Percentiles rank a stretch among this genome's conserved stretches.
These are phyloP conservation scores for Trichonephila clavata DNA, from an alignment of 1,140 invertebrate species.

Conservation along the genomic window DNA sequence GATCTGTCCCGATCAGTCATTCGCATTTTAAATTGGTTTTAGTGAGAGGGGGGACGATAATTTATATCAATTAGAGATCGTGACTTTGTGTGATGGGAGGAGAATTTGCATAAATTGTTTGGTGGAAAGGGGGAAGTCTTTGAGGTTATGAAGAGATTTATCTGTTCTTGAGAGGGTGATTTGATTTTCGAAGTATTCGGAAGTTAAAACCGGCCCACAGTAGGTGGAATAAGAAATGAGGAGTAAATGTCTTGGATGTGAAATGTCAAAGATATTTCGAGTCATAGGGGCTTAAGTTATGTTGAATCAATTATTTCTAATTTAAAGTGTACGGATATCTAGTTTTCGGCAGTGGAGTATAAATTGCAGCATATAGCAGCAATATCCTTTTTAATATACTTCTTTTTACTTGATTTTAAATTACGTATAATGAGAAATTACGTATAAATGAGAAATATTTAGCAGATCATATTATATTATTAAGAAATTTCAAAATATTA, in stretches of 20 bases:
- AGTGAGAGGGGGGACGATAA: not conserved
- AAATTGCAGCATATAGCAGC: too few species aligned
- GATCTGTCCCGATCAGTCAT: not conserved
- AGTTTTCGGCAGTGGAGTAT: too few species aligned
- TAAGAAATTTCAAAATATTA: too few species aligned
- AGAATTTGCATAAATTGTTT: slow-evolving; percentile 52
- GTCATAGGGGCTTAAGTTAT: not conserved
- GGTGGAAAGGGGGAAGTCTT: too few species aligned
- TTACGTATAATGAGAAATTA: too few species aligned
- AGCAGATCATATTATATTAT: too few species aligned
- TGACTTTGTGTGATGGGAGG: not conserved
- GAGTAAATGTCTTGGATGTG: not conserved
- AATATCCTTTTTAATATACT: too few species aligned
- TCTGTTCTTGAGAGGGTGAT: not conserved
- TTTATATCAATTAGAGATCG: slow-evolving; percentile 57
- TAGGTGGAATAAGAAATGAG: not conserved
- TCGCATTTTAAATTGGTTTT: not conserved
- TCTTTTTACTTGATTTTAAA: too few species aligned
- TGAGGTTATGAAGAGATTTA: not conserved
- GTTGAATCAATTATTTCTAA: not conserved
- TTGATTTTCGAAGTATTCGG: not conserved
- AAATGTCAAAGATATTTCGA: not conserved
- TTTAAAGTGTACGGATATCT: too few species aligned
- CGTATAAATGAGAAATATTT: too few species aligned
- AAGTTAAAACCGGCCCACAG: not conserved